These are phyloP conservation scores for Tyrophagus putrescentiae DNA, from an alignment of 1,140 invertebrate genomes.

Conservation along the genomic window DNA sequence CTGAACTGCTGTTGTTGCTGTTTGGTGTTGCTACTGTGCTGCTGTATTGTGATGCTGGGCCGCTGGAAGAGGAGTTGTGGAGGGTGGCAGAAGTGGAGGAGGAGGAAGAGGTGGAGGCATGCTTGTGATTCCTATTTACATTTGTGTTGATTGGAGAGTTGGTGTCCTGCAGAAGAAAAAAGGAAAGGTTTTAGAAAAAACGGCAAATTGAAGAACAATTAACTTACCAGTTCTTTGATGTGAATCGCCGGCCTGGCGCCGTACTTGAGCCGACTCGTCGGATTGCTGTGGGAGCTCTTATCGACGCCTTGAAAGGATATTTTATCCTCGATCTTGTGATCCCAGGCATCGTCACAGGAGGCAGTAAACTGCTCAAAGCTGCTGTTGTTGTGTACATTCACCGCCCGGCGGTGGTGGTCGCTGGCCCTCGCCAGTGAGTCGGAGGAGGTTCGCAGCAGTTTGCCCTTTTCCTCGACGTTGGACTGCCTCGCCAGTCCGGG, in stretches of 20 bases:
- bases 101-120: too few species aligned
- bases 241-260: background rate
- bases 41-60: too few species aligned
- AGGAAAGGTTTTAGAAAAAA: too few species aligned
- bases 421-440: background rate
- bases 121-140: too few species aligned
- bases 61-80: too few species aligned
- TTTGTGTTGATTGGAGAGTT: too few species aligned
- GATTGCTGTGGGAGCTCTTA: background rate
- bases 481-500: constrained; percentile 10
- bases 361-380: constrained; percentile 21
- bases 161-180: too few species aligned
- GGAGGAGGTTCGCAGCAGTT: background rate
- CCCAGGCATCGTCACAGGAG: constrained; percentile 22
- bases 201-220: too few species aligned
- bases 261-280: background rate
- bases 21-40: too few species aligned
- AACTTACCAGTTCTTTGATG: constrained; percentile 20
- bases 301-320: background rate
- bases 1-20: too few species aligned
- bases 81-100: too few species aligned
- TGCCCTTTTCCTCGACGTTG: constrained; percentile 4
- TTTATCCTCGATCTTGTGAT: constrained; percentile 18
- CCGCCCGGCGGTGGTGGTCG: too few species aligned
- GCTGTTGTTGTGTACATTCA: constrained; percentile 1